Evolutionary conservation across 2,797 vertebrate species (phyloP).

Genomic region (Rhynchonycteris naso): DNA sequence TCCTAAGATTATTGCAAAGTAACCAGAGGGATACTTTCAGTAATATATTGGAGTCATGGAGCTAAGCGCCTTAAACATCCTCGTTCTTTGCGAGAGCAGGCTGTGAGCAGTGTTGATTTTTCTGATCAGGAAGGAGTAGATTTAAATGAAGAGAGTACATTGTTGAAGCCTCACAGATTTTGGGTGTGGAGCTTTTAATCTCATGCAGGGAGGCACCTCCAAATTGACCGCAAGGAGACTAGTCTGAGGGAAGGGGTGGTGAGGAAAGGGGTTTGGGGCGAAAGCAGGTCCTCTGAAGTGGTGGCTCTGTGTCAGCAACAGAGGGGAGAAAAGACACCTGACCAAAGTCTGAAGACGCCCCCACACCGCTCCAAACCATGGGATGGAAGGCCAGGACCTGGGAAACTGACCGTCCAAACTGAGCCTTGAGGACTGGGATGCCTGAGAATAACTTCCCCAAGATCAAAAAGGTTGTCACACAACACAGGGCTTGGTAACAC

Average conservation of each 20-base stretch:
- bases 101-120: constrained; percentile 53
- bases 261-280: neutral
- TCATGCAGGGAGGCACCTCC: neutral
- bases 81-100: neutral
- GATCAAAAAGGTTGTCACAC: neutral
- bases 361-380: neutral
- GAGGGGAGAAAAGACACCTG: neutral
- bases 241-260: neutral
- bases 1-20: constrained; percentile 56
- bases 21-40: neutral
- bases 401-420: rapidly evolving
- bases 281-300: neutral
- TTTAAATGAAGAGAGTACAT: constrained; percentile 52
- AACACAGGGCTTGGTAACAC: neutral
- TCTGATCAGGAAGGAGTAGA: constrained; percentile 15
- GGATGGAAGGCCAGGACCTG: neutral
- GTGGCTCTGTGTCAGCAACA: neutral
- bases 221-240: neutral
- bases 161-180: constrained; percentile 8
- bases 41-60: constrained; percentile 35
- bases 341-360: neutral
- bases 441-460: neutral
- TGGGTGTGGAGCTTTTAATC: constrained; percentile 11
- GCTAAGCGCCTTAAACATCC: constrained; percentile 19
- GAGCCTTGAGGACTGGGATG: neutral